These are phyloP conservation scores for Conops quadrifasciatus DNA, from an alignment of 2,888 invertebrate species.

Conservation along the genomic window DNA sequence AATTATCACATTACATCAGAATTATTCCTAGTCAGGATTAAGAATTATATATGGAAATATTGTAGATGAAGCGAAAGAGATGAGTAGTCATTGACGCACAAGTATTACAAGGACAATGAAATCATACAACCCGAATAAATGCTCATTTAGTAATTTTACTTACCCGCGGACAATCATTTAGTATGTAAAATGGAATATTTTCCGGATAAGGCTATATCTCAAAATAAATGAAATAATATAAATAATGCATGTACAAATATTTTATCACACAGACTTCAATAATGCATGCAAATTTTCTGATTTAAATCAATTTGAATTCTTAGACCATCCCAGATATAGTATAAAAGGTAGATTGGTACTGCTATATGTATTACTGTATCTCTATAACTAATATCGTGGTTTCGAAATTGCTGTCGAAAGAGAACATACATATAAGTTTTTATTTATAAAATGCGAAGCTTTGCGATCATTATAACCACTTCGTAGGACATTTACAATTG, in stretches of 20 bases:
- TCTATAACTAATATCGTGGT: too few species aligned
- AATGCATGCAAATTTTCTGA: background rate
- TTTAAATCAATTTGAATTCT: too few species aligned
- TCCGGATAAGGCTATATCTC: background rate
- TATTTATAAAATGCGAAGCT: too few species aligned
- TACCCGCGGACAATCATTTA: background rate
- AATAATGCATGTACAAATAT: slow-evolving; percentile 6
- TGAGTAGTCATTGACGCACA: slow-evolving; percentile 1
- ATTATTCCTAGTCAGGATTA: too few species aligned
- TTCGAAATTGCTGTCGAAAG: too few species aligned
- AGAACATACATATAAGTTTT: too few species aligned
- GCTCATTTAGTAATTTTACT: background rate
- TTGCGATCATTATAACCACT: too few species aligned
- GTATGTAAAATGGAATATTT: background rate
- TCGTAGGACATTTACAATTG: too few species aligned
- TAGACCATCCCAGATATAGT: too few species aligned
- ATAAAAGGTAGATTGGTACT: too few species aligned
- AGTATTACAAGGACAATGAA: slow-evolving; percentile 19
- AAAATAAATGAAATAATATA: background rate
- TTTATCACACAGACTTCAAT: background rate
- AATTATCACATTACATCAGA: slow-evolving; percentile 12
- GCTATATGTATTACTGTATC: too few species aligned
- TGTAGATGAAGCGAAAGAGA: background rate
- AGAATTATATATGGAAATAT: too few species aligned
- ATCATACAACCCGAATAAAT: background rate